These are phyloP conservation scores for Vombatus ursinus DNA, from an alignment of 2,113 vertebrate species.

Conservation along the genomic window DNA sequence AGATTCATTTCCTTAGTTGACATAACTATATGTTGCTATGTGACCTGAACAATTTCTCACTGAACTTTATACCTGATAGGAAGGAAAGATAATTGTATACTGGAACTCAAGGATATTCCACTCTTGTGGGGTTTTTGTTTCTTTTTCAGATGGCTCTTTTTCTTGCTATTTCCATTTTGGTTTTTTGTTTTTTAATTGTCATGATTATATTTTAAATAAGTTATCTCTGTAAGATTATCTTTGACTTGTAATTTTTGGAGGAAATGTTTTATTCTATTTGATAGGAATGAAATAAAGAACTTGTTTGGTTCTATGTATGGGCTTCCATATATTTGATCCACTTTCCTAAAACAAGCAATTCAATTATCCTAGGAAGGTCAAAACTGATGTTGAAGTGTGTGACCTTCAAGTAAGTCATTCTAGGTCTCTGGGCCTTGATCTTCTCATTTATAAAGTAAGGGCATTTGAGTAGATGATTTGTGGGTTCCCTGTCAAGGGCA, in stretches of 20 bases:
- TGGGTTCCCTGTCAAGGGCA: neutral
- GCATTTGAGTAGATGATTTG: neutral
- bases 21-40: neutral
- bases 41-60: neutral
- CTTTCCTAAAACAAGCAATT: neutral
- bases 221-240: conserved; percentile 56
- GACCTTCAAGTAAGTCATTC: neutral
- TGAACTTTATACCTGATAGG: neutral
- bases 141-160: conserved; percentile 42
- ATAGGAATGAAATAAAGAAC: conserved; percentile 57
- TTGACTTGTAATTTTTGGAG: conserved; percentile 57
- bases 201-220: conserved; percentile 53
- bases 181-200: conserved; percentile 35
- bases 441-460: neutral
- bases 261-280: conserved; percentile 38
- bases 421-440: neutral
- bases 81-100: neutral
- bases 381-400: neutral
- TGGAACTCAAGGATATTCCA: conserved; percentile 19
- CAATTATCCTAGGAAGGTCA: neutral
- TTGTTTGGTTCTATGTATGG: neutral
- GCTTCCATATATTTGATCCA: neutral
- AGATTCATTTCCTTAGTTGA: neutral
- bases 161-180: conserved; percentile 5
- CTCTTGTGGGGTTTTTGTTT: conserved; percentile 45